Evolutionary conservation across 1,140 invertebrate genomes (phyloP).

Genomic region (Bombus pyrosoma): DNA sequence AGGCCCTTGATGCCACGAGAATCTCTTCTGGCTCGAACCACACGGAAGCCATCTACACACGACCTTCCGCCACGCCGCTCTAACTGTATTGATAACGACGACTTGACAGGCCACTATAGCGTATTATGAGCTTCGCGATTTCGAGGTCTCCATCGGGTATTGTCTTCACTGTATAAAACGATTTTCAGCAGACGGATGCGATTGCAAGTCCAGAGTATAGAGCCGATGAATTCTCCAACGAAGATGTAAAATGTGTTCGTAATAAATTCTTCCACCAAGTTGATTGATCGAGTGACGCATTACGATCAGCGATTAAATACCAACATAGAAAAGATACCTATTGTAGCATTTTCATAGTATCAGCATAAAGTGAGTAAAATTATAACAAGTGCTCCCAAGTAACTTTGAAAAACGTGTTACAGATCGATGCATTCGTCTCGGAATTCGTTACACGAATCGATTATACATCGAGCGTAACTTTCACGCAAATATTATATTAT

Average conservation of each 20-base stretch:
- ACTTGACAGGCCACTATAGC: slow-evolving; percentile 12
- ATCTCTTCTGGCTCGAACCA: slow-evolving; percentile 42
- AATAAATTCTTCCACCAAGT: no score
- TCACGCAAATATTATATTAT: no score
- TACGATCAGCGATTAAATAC: no score
- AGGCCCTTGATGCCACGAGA: slow-evolving; percentile 54
- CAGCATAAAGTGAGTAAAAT: no score
- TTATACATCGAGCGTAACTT: no score
- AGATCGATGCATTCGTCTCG: no score
- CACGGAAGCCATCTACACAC: slow-evolving; percentile 16
- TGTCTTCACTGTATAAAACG: not conserved
- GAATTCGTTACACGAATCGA: no score
- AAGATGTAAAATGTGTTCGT: not conserved
- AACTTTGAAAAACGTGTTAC: no score
- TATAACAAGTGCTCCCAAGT: no score
- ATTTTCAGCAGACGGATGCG: not conserved
- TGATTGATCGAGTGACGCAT: no score
- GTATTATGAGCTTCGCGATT: slow-evolving; percentile 34
- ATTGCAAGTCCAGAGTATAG: not conserved
- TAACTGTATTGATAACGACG: slow-evolving; percentile 28
- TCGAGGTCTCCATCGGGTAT: not conserved
- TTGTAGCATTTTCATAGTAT: no score
- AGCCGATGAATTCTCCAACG: not conserved
- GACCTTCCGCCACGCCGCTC: not conserved
- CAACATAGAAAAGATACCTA: no score